Evolutionary conservation across 2,113 vertebrate species (phyloP).

Genomic region (Zosterops hypoxanthus): DNA sequence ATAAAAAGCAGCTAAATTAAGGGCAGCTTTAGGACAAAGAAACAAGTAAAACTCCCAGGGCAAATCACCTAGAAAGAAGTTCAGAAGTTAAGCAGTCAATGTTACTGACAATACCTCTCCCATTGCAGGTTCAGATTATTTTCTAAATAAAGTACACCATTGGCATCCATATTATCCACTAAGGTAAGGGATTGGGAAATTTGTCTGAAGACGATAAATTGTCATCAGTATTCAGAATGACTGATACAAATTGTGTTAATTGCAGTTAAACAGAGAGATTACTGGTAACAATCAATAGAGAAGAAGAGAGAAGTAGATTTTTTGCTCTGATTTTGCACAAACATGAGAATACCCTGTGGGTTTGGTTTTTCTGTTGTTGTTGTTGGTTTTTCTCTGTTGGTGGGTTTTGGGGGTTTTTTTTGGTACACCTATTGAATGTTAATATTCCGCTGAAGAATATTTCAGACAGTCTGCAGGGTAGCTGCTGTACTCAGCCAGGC

Average conservation of each 20-base stretch:
- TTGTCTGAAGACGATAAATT: slow-evolving; percentile 30
- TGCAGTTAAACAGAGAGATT: not conserved
- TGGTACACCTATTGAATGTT: slow-evolving; percentile 42
- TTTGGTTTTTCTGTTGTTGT: not conserved
- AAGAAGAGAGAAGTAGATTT: not conserved
- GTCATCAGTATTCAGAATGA: slow-evolving; percentile 14
- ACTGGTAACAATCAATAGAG: slow-evolving; percentile 8
- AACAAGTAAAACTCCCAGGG: not conserved
- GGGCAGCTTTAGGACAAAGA: not conserved
- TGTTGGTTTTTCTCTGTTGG: not conserved
- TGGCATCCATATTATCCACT: not conserved
- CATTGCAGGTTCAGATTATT: not conserved
- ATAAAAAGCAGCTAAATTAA: not conserved
- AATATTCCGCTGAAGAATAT: slow-evolving; percentile 56
- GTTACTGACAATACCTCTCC: not conserved
- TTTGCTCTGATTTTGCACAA: slow-evolving; percentile 36
- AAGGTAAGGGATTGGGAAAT: not conserved
- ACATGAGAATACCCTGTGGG: slow-evolving; percentile 5
- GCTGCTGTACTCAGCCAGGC: slow-evolving; percentile 48
- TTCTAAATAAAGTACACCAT: not conserved
- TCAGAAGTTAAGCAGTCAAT: not conserved
- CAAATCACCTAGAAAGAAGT: not conserved
- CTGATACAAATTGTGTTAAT: slow-evolving; percentile 3
- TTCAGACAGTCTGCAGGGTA: slow-evolving; percentile 36
- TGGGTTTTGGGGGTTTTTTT: not conserved